Conservation (phyloP, 2,113 vertebrate genomes). For the Sclerurus mexicanus region DNA sequence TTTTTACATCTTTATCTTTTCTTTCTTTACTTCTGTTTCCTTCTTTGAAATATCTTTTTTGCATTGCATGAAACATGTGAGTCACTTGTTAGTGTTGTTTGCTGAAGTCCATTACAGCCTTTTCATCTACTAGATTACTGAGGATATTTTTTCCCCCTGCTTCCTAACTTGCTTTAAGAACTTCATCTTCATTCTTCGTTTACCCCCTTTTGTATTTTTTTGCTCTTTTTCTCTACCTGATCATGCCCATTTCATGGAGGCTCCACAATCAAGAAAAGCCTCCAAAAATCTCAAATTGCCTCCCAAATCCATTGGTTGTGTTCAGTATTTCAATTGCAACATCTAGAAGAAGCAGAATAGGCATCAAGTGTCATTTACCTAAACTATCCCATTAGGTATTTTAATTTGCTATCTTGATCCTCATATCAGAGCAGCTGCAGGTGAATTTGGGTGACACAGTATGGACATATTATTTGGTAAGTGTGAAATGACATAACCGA, state of each 20-base stretch:
- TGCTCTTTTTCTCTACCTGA: neutral
- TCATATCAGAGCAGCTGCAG: neutral
- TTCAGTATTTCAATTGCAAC: neutral
- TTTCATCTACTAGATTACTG: neutral
- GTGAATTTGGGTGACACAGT: constrained; percentile 6
- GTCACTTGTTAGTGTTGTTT: neutral
- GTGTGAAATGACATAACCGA: constrained; percentile 37
- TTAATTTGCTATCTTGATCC: constrained; percentile 39
- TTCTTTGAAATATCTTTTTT: neutral
- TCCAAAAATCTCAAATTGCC: neutral
- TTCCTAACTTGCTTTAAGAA: neutral
- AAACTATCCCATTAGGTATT: neutral
- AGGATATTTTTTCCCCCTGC: neutral
- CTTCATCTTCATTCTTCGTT: neutral
- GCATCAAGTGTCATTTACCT: neutral
- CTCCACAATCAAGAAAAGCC: neutral
- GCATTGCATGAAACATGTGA: neutral
- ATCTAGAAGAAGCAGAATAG: neutral
- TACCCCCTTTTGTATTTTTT: accelerated
- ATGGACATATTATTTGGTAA: constrained; percentile 3
- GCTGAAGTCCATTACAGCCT: neutral
- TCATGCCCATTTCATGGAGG: neutral
- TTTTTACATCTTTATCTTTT: neutral
- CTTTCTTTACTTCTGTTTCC: neutral
- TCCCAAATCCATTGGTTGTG: neutral